Evolutionary conservation across 2,113 vertebrate species (phyloP).

Genomic region (Salvelinus namaycush): DNA sequence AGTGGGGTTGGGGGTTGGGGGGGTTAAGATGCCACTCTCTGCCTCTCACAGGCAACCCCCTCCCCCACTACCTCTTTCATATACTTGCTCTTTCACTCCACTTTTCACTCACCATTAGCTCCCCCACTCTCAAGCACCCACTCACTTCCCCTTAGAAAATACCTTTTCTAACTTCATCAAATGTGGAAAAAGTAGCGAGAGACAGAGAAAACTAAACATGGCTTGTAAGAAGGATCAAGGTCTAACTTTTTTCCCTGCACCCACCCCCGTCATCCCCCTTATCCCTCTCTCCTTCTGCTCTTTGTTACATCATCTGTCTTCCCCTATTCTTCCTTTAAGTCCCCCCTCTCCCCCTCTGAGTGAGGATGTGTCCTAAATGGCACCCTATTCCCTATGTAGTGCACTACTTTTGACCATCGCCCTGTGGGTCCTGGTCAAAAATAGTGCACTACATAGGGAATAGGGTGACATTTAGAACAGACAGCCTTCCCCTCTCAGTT

Average conservation of each 20-base stretch:
- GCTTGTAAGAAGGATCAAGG: slow-evolving; percentile 55
- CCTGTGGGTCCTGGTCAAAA: too few species aligned
- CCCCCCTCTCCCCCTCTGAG: slow-evolving; percentile 37
- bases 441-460: too few species aligned
- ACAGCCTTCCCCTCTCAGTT: slow-evolving; percentile 36
- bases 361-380: too few species aligned
- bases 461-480: too few species aligned
- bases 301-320: slow-evolving; percentile 78
- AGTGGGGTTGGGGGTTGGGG: slow-evolving; percentile 41
- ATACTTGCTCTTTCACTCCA: slow-evolving; percentile 19
- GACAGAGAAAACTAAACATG: neutral
- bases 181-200: neutral
- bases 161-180: slow-evolving; percentile 35
- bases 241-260: slow-evolving; percentile 32
- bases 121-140: neutral
- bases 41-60: slow-evolving; percentile 70
- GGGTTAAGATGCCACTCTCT: slow-evolving; percentile 76
- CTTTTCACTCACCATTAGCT: slow-evolving; percentile 25
- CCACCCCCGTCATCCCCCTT: neutral
- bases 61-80: slow-evolving; percentile 25
- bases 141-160: slow-evolving; percentile 47
- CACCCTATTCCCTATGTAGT: too few species aligned
- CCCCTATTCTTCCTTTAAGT: slow-evolving; percentile 59
- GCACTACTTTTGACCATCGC: too few species aligned
- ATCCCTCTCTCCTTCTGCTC: slow-evolving; percentile 54